phyloP scores from a whole-genome alignment of 2,113 vertebrate genomes.

The Grallaria varia region DNA sequence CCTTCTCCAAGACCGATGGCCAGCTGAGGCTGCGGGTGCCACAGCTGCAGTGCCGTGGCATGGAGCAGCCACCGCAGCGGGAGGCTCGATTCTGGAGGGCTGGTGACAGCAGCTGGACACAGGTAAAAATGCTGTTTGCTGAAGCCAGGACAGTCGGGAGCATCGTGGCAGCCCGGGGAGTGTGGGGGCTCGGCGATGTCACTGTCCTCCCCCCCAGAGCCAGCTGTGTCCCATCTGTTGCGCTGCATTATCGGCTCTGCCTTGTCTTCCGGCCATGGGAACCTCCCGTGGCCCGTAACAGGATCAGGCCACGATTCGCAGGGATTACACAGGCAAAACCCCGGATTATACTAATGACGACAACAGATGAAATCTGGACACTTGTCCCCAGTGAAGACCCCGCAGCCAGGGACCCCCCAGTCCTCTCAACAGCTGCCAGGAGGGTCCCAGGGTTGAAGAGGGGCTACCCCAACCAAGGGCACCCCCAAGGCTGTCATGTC shows the following conservation, averaged over 20 bases:
- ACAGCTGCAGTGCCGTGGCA: rapidly evolving
- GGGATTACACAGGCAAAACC: slow-evolving; percentile 11
- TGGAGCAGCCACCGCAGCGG: rapidly evolving
- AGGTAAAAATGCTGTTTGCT: not conserved
- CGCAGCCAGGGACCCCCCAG: not conserved
- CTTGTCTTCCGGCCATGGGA: rapidly evolving
- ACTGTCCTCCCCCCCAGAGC: too few species aligned
- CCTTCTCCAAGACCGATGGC: not conserved
- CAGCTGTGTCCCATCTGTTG: not conserved
- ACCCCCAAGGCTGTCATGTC: not conserved
- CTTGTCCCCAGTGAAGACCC: not conserved
- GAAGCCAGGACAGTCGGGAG: not conserved
- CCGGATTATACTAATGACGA: not conserved
- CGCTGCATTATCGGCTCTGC: rapidly evolving
- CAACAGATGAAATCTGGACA: not conserved
- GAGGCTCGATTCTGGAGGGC: not conserved
- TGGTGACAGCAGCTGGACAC: rapidly evolving
- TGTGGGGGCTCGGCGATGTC: not conserved
- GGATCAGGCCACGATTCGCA: not conserved
- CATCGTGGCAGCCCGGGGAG: rapidly evolving
- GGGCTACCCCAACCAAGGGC: rapidly evolving
- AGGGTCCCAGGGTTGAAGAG: not conserved
- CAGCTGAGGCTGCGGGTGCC: not conserved
- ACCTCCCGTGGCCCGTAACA: not conserved
- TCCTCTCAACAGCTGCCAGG: not conserved